Evolutionary conservation across 2,888 invertebrate genomes (phyloP), one percentile per base, ranked within the genome.

Genomic region (Diaperis boleti): DNA sequence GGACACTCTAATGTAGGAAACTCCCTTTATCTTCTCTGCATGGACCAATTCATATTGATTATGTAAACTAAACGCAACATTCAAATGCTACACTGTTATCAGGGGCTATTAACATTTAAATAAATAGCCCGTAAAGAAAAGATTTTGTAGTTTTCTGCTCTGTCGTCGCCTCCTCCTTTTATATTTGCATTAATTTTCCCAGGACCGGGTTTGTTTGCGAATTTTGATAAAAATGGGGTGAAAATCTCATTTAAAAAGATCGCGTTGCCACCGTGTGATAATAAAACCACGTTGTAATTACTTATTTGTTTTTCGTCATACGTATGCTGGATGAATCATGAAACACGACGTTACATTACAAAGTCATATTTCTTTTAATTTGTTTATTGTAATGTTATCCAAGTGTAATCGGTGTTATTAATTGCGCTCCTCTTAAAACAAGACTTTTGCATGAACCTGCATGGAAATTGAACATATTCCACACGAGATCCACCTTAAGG

Each of bases 11-110:
- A 50, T 50, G 31, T 49, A 13, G 47, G 41, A 55, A 62, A 33
- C 10, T 39, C 57, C 62, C 57, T 63, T 52, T 63, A 63, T 59
- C 59, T 52, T 26, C 39, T 20, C 52, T 52, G 41, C 42, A 55
- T 59, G 52, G 45, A 63, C 59, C 57, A 39, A 59, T 63, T 52
- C 52, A 64, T 59, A 64, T 59, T 55, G 63, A 64, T 64, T 54
- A 42, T 54, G 54, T 17, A 54, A 41, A 63, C 37, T 11, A 10
- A 33, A 31, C 29, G 37, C 52, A 57, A 59, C 50, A 50, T 57
- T 37, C 44, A 57, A 50, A 52, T 62, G 10, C 60, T 39, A 35
- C 41, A 42, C 50, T 26, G 42, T 31, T 60, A 50, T 60, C 52
- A 52, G 17, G 11, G 35, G 44, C 44, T 33, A 60, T 52, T 52